Evolutionary conservation across 1,140 invertebrate species (phyloP), one percentile per base, ranked within the genome.

Genomic region (Archegozetes longisetosus): DNA sequence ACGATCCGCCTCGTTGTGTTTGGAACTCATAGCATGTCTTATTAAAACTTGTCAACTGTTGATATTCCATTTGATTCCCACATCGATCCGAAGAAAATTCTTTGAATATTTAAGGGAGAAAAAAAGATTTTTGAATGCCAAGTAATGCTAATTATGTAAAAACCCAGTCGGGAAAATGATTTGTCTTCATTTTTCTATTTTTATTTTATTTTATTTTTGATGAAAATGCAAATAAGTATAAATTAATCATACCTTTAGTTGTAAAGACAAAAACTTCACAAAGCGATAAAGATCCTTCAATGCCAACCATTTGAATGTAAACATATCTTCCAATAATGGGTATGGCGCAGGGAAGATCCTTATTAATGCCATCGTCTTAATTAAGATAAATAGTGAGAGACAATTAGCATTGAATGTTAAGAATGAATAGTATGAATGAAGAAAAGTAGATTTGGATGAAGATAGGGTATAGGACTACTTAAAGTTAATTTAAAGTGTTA

Each of bases 181-280:
- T 32, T 4, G 46, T 40, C 4, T 24, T 40, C 6, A 26, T 50
- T 23, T 23, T 58, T 24, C 2, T 50, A 26, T 23, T 23, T 23
- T 13, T 46, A 6, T 58, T 27, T 14, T 24, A 20, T 25, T 17
- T 29, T 53, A 49, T 48, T 40, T 51, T 47, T 26, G 17, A n/a
- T 40, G 63, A 22, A 40, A 40, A 29, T n/a, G 32, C n/a, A 60
- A 6, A 55, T 12, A 29, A 12, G 14, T 63, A 61, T 54, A 26
- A 27, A 1, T n/a, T 52, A 28, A 0, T 61, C 23, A 64, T 71
- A 86, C 85, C 86, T 73, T 90, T 85, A 17, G 86, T 87, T 1
- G 86, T 86, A 67, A 90, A 92, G 1, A 91, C 84, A 74, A 91
- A 85, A 1, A 92, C 87, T 75, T 93, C 88, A 69, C 88, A 92